These are phyloP conservation scores for Liposcelis brunnea DNA, from an alignment of 2,888 invertebrate species.

Conservation along the genomic window DNA sequence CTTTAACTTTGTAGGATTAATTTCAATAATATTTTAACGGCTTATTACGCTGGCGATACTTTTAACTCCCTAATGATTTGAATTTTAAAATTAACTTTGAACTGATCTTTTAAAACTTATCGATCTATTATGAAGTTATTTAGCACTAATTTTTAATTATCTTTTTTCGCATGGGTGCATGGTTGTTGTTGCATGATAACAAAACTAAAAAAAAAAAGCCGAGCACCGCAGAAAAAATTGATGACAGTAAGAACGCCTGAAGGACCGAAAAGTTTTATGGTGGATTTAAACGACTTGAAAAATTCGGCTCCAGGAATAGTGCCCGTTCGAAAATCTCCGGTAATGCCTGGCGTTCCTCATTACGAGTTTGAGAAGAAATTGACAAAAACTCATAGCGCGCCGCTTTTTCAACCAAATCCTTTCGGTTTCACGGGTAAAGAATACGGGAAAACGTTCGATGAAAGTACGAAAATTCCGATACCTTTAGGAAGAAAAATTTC, in stretches of 20 bases:
- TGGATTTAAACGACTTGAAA: not conserved
- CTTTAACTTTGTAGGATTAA: too few species aligned
- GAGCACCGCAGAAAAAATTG: not conserved
- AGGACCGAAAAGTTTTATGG: conserved; percentile 1
- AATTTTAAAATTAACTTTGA: too few species aligned
- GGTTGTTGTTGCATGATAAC: conserved; percentile 1
- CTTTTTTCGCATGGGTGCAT: not conserved
- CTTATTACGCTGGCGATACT: too few species aligned
- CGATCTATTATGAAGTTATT: not conserved
- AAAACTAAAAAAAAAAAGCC: not conserved
- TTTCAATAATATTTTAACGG: too few species aligned
- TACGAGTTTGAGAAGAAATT: conserved; percentile 1
- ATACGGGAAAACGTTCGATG: not conserved
- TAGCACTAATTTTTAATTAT: conserved; percentile 1
- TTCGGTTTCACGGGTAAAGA: not conserved
- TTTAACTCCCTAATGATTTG: too few species aligned
- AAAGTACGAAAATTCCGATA: too few species aligned
- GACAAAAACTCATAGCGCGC: not conserved
- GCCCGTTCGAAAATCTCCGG: not conserved
- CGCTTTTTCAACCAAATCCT: not conserved
- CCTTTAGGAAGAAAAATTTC: not conserved
- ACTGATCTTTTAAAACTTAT: too few species aligned
- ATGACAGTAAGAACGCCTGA: not conserved
- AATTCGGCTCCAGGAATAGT: not conserved
- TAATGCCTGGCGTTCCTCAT: conserved; percentile 5